Evolutionary conservation across 2,113 vertebrate species (phyloP).

Genomic region (Amazona guildingii): DNA sequence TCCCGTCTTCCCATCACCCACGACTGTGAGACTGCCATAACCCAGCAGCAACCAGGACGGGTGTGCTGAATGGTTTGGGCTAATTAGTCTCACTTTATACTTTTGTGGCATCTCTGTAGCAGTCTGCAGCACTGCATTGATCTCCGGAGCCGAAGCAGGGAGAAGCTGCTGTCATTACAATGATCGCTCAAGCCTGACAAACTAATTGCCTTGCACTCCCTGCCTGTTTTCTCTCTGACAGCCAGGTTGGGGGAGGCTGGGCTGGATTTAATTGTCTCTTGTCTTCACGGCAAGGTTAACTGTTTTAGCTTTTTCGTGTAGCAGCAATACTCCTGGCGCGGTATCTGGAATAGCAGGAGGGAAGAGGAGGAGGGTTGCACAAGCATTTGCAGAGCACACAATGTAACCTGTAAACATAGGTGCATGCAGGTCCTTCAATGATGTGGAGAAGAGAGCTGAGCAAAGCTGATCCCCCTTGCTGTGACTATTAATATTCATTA

Average conservation of each 20-base stretch:
- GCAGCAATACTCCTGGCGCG: rapidly evolving
- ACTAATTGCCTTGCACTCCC: constrained; percentile 8
- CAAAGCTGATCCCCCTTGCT: background rate
- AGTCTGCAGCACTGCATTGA: background rate
- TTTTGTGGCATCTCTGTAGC: background rate
- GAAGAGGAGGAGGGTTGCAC: background rate
- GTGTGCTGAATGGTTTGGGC: background rate
- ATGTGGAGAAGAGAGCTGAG: background rate
- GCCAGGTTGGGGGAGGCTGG: background rate
- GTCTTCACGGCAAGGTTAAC: constrained; percentile 14
- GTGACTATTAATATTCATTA: constrained; percentile 1
- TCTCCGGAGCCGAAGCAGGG: background rate
- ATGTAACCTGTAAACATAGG: background rate
- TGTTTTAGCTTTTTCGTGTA: background rate
- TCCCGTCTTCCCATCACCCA: rapidly evolving
- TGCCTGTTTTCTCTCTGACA: constrained; percentile 3
- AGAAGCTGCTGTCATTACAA: constrained; percentile 36
- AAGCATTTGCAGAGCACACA: background rate
- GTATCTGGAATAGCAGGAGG: background rate
- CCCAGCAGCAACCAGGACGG: rapidly evolving
- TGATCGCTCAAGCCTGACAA: constrained; percentile 37
- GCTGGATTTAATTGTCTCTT: constrained; percentile 29
- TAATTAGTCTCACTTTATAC: constrained; percentile 18
- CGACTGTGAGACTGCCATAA: rapidly evolving
- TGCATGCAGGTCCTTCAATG: background rate